Base-by-base conservation (phyloP, 2,113 vertebrate species). In the Malurus melanocephalus region DNA sequence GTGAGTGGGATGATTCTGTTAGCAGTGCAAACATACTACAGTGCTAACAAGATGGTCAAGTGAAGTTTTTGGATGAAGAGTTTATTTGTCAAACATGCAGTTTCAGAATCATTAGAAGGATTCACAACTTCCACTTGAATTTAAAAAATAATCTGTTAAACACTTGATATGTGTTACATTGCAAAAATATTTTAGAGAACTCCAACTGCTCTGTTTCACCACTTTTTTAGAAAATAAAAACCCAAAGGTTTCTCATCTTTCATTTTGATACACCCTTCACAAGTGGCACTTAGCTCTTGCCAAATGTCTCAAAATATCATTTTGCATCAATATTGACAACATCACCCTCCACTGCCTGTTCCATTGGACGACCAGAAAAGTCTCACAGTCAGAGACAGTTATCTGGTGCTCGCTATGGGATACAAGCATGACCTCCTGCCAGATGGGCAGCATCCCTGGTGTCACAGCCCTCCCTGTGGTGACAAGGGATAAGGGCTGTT, bases 81-180 rank as follows among this genome's bases (percentile, higher is more conserved):
- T 87, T 79, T 94, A 77, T 85, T 89, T 94, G 90, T 76, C 89
- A 92, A 88, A 94, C 51, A 94, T 0, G 2, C 21, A n/a, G 26
- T 59, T 87, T 55, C 71, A 88, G 62, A 84, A 75, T 53, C 59
- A 84, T 75, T 75, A 81, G 22, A 72, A 57, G 53, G 74, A 82
- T 92, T 92, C 84, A 85, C 92, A 93, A 85, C 43, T 84, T 94
- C 43, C 62, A 81, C 38, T 73, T 24, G 27, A 79, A 74, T 85
- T 81, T 62, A 48, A 73, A 88, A 93, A 91, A 80, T 60, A 84
- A 72, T 72, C 57, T 72, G 78, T 75, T 90, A 94, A 94, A 92
- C 86, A 90, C 80, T 89, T 87, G 62, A 16, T 52, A 88, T 33
- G 83, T 81, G 81, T 89, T 93, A 92, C 51, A 53, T 19, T 61